phyloP scores from a whole-genome alignment of 2,797 vertebrate genomes.

The Characodon lateralis region DNA sequence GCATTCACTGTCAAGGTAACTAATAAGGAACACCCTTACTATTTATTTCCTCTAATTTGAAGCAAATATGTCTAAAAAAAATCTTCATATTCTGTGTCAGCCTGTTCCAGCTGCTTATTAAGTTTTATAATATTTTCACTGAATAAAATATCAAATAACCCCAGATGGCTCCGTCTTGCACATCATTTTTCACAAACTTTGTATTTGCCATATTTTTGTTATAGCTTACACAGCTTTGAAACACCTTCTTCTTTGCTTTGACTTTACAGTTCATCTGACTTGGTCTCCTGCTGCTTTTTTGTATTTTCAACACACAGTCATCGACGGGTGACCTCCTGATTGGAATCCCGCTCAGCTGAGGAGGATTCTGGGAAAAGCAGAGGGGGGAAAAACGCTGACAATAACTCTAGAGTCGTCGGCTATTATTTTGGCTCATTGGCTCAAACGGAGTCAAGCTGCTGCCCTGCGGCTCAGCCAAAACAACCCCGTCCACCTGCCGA shows the following conservation, averaged over 20 bases:
- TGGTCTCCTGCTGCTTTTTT: conserved; percentile 9
- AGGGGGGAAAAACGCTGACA: conserved; percentile 61
- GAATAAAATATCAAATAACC: conserved; percentile 14
- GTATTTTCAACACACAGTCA: conserved; percentile 41
- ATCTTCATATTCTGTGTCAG: conserved; percentile 8
- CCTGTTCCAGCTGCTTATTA: conserved; percentile 21
- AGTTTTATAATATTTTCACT: conserved; percentile 18
- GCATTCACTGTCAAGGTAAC: background rate
- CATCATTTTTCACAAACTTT: conserved; percentile 6
- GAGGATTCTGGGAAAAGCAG: conserved; percentile 73
- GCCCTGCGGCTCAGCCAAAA: conserved; percentile 77
- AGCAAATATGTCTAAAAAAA: background rate
- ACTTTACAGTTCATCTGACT: background rate
- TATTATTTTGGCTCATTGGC: conserved; percentile 81
- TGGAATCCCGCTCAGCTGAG: conserved; percentile 45
- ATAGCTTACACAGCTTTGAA: conserved; percentile 9
- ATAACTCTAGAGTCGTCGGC: conserved; percentile 76
- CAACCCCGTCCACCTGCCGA: conserved; percentile 79
- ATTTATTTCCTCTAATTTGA: background rate
- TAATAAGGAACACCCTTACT: background rate
- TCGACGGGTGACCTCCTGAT: conserved; percentile 43
- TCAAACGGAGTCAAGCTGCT: conserved; percentile 81
- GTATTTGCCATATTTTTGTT: conserved; percentile 4
- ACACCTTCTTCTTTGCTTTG: conserved; percentile 18
- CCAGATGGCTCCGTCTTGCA: background rate